These are phyloP conservation scores for Dolomedes plantarius DNA, from an alignment of 2,888 invertebrate species.

Conservation along the genomic window DNA sequence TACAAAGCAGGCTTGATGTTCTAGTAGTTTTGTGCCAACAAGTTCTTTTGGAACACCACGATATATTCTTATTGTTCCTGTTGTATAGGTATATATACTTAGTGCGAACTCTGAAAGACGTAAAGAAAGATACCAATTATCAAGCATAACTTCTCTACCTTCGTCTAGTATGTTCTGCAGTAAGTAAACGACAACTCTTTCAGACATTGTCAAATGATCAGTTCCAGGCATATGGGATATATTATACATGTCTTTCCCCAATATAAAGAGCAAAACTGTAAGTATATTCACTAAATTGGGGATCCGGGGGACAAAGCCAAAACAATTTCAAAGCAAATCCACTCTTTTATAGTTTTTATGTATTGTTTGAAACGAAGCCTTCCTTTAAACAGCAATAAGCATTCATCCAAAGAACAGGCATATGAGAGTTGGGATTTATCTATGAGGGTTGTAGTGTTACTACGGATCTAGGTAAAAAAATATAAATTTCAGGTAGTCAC, in stretches of 20 bases:
- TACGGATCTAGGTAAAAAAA: no score
- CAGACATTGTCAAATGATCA: neutral
- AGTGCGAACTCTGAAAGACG: neutral
- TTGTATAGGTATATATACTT: neutral
- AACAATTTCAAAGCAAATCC: neutral
- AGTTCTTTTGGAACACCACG: neutral
- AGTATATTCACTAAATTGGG: neutral
- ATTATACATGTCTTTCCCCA: constrained; percentile 7
- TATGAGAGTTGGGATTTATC: no score
- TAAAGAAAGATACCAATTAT: constrained; percentile 1
- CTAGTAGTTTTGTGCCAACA: neutral
- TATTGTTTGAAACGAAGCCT: no score
- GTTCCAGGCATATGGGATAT: constrained; percentile 13
- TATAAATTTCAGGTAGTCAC: no score
- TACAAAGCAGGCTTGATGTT: neutral
- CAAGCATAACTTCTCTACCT: constrained; percentile 10
- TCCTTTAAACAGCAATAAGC: no score
- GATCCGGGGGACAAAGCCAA: neutral
- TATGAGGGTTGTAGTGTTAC: no score
- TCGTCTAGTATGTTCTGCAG: neutral
- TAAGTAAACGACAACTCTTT: constrained; percentile 10
- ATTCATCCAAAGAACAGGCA: constrained; percentile 8
- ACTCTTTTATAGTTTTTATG: no score
- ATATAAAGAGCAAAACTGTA: constrained; percentile 7
- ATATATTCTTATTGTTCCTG: neutral